phyloP scores from a whole-genome alignment of 2,888 invertebrate genomes.

The Euproctis similis region DNA sequence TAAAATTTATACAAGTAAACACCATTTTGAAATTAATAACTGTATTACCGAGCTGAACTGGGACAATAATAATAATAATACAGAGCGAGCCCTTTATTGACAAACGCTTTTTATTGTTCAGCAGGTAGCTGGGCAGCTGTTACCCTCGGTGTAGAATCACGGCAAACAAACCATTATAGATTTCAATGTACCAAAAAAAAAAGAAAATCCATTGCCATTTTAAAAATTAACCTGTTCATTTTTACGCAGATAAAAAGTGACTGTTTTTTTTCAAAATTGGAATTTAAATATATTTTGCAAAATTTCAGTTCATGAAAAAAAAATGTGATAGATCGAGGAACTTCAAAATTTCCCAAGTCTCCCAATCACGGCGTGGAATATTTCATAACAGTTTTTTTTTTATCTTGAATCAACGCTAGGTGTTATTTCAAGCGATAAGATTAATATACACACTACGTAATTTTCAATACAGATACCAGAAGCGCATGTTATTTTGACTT shows the following conservation, averaged over 20 bases:
- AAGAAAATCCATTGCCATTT: too few species aligned
- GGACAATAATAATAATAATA: conserved; percentile 27
- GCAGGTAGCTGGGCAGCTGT: conserved; percentile 66
- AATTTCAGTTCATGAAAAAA: too few species aligned
- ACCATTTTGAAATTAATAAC: conserved; percentile 9
- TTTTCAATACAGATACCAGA: conserved; percentile 15
- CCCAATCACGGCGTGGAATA: conserved; percentile 9
- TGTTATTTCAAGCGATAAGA: conserved; percentile 24
- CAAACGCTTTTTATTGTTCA: conserved; percentile 53
- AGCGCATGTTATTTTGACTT: background rate
- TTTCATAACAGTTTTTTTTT: conserved; percentile 10
- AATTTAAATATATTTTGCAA: too few species aligned
- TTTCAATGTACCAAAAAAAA: conserved; percentile 32
- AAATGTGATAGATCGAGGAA: too few species aligned
- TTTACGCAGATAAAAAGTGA: too few species aligned
- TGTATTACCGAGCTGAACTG: conserved; percentile 13
- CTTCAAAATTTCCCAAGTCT: too few species aligned
- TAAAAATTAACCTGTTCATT: too few species aligned
- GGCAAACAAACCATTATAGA: conserved; percentile 49
- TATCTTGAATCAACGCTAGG: conserved; percentile 16
- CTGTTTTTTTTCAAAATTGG: too few species aligned
- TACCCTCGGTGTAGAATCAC: conserved; percentile 44
- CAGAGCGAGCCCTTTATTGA: conserved; percentile 46
- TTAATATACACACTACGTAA: conserved; percentile 17
- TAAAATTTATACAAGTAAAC: conserved; percentile 3